Base-by-base conservation (phyloP, 1,140 invertebrate genomes). In the Rhagoletis pomonella region DNA sequence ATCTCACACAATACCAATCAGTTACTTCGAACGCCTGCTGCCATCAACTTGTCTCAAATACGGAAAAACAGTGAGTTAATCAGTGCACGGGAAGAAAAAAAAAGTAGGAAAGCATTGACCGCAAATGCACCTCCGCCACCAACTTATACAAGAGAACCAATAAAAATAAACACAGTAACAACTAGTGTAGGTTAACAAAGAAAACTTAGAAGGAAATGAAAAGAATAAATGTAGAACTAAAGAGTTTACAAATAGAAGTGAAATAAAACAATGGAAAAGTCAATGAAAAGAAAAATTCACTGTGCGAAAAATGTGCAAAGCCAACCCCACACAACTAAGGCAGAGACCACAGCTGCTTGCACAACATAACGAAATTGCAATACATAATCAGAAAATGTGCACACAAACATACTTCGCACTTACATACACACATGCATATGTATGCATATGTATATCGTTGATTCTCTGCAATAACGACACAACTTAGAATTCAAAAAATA, bases 21-120 rank as follows among this genome's bases (percentile, higher is more conserved):
- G 73, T 81, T 19, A 55, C 47, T 55, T 81, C 47, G 73, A n/a
- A 55, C 44, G 73, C 42, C 73, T 81, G 44, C 73, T 81, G n/a
- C 73, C 19, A 55, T 50, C 19, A 81, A 81, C 73, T 55, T 4
- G 47, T 12, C 73, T 81, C 12, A 42, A n/a, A 81, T 55, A 44
- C 73, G 73, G 73, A 81, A 81, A 12, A 55, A 81, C n/a, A 81
- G 73, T 77, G 47, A 9, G 6, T 9, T 19, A 19, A 6, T 77
- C 55, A 77, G 73, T 77, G 73, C 39, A 39, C 47, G 73, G 42
- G 19, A 47, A 81, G 47, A 29, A 17, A 58, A 81, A 81, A 19
- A 29, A 19, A 55, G 47, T 55, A 47, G 73, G 4, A 47, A 81
- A 81, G 73, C 73, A 81, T 81, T 81, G 73, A 81, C 73, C 73